These are phyloP conservation scores for Hypotaenidia okinawae DNA, from an alignment of 2,797 vertebrate species.

Conservation along the genomic window DNA sequence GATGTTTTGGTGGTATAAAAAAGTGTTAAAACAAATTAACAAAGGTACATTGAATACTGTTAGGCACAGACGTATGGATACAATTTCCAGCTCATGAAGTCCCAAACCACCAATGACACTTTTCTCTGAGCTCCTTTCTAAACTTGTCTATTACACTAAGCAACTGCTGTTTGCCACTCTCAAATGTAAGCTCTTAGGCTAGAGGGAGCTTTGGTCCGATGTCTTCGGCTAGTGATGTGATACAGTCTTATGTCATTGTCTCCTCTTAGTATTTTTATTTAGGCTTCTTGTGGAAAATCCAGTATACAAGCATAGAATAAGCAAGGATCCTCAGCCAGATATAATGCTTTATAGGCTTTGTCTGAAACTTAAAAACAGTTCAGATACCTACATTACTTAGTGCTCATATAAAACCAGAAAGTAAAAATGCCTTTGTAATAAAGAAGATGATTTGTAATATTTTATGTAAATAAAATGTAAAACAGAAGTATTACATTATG, in stretches of 20 bases:
- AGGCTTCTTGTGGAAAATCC: not conserved
- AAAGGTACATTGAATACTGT: not conserved
- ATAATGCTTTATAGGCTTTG: not conserved
- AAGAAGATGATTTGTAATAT: not conserved
- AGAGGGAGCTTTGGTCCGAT: not conserved
- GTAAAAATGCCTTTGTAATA: not conserved
- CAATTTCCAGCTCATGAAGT: not conserved
- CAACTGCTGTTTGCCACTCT: not conserved
- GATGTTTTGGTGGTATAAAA: slow-evolving; percentile 17
- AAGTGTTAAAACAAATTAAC: slow-evolving; percentile 6
- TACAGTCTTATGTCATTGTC: not conserved
- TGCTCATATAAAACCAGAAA: not conserved
- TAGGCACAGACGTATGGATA: not conserved
- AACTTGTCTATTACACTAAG: not conserved
- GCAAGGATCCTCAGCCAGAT: not conserved
- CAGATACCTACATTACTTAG: not conserved
- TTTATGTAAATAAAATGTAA: not conserved
- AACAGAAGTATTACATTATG: not conserved
- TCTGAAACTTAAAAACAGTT: not conserved
- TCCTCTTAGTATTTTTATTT: not conserved
- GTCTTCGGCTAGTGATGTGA: not conserved
- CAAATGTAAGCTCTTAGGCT: not conserved
- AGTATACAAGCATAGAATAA: not conserved
- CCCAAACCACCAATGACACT: not conserved
- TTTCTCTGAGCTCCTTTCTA: not conserved